Percentiles rank a stretch among this genome's conserved stretches.
phyloP scores from a whole-genome alignment of 2,888 invertebrate species.

The Chalcis sispes region DNA sequence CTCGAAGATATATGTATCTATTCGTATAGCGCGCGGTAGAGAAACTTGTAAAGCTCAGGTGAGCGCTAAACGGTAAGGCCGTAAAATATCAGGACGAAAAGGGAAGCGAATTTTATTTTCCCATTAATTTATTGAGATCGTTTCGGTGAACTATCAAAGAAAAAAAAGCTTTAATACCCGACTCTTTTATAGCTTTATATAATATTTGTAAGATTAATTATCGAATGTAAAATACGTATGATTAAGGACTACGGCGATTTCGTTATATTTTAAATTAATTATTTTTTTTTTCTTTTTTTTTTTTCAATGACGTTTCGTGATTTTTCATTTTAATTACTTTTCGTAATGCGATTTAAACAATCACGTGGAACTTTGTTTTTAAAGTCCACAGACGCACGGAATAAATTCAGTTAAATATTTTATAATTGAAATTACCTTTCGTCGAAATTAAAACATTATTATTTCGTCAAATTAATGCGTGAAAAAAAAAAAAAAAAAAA shows the following conservation, averaged over 20 bases:
- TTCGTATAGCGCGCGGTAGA: background rate
- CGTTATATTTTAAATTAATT: background rate
- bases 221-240: conserved; percentile 9
- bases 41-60: background rate
- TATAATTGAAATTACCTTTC: no score
- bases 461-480: no score
- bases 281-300: background rate
- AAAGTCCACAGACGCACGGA: no score
- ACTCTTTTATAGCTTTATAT: conserved; percentile 9
- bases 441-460: no score
- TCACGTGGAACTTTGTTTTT: no score
- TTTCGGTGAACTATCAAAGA: background rate
- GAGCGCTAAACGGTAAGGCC: background rate
- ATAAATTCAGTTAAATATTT: no score
- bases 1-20: background rate
- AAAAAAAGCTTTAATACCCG: conserved; percentile 8
- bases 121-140: conserved; percentile 35
- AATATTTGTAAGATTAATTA: conserved; percentile 32
- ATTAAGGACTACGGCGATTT: conserved; percentile 5
- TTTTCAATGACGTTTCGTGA: background rate
- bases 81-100: conserved; percentile 15
- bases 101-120: conserved; percentile 38
- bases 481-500: no score
- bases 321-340: no score
- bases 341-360: no score